Evolutionary conservation across 2,113 vertebrate species (phyloP), one percentile per base, ranked within the genome.

Genomic region (Chinchilla lanigera): DNA sequence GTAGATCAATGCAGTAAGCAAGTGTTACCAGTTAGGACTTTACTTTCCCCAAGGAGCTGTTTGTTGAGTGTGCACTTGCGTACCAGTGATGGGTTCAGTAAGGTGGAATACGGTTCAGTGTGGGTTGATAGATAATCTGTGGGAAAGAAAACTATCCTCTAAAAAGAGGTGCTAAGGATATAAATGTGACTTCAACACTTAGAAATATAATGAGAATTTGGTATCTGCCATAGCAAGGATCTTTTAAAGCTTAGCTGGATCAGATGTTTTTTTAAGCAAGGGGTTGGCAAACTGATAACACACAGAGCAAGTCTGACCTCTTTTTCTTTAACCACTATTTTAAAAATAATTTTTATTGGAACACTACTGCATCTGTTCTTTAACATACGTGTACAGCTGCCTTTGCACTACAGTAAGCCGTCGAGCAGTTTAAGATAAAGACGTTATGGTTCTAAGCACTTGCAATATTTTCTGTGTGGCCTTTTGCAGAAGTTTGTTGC

Each of bases 61-160:
- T 77, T 24, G 52, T 22, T 52, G 84, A 56, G 19, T 26, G 22
- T 52, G 77, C 35, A 13, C 82, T 56, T 56, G 13, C 5, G 10
- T 4, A 5, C 14, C 35, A 11, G 13, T 11, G 19, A 0, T 77
- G 14, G 9, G 26, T 87, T 88, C 52, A 77, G 35, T 38, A 89
- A 33, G 38, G 61, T 5, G 22, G 41, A 52, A 5, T 50, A 3
- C 7, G 28, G 7, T 47, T 47, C 28, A 52, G 54, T 77, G n/a
- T 13, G 2, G 83, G 91, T 77, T 54, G 78, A 81, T 75, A 96
- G 88, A 91, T 52, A 95, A 63, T 93, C 33, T 58, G 97, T 47
- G 82, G 38, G 92, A 92, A 97, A 97, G 83, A 94, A 98, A 97
- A 97, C 80, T 96, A 10, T 93, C 92, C 92, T 89, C 87, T 22